These are phyloP conservation scores for Trematocara unimaculatum DNA, from an alignment of 2,113 vertebrate genomes.

Conservation along the genomic window DNA sequence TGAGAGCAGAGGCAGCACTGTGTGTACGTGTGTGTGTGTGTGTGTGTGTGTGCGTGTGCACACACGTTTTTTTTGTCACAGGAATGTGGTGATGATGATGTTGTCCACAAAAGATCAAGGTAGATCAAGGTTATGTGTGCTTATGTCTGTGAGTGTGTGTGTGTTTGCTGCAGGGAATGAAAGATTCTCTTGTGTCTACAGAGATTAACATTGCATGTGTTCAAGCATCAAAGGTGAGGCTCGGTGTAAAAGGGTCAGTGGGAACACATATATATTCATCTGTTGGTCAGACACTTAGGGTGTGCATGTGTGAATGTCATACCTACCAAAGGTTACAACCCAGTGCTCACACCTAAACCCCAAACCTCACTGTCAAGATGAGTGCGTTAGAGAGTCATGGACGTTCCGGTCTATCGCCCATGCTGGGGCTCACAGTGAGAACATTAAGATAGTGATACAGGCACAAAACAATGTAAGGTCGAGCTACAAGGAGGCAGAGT, in stretches of 20 bases:
- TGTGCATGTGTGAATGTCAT: background rate
- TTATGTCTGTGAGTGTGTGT: background rate
- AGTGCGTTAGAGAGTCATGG: constrained; percentile 20
- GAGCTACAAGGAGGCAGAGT: constrained; percentile 4
- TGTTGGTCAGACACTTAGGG: background rate
- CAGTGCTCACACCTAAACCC: background rate
- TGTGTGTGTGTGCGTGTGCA: background rate
- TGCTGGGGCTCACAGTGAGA: constrained; percentile 18
- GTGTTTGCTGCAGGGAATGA: background rate
- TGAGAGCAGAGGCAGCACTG: constrained; percentile 71
- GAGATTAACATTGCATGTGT: constrained; percentile 4
- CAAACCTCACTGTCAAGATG: background rate
- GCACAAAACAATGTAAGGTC: constrained; percentile 25
- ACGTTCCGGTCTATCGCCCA: constrained; percentile 23
- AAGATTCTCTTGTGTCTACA: constrained; percentile 2
- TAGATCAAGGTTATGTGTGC: constrained; percentile 46
- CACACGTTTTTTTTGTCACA: constrained; percentile 1
- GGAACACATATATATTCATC: background rate
- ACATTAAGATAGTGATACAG: constrained; percentile 15
- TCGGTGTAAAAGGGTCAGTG: background rate
- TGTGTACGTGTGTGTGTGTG: background rate
- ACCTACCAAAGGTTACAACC: constrained; percentile 6
- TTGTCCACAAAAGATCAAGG: constrained; percentile 26
- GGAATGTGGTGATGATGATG: constrained; percentile 31
- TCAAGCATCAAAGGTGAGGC: background rate